Percentiles rank a stretch among this genome's conserved stretches.
Conservation (phyloP, 1,140 invertebrate species). For the Papilio xuthus region DNA sequence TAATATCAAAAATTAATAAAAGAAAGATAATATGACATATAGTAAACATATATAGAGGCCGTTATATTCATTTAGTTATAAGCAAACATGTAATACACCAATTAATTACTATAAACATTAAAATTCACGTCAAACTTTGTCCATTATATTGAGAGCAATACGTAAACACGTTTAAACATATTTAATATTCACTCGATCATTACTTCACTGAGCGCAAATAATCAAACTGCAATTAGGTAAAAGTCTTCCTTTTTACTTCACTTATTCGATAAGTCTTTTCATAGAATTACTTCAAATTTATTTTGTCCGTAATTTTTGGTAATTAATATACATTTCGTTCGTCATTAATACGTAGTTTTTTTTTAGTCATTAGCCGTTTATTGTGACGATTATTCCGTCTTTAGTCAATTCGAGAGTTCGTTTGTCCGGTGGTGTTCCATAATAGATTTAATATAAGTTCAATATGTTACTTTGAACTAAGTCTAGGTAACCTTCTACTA, state of each 20-base stretch:
- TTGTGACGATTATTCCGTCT: constrained; percentile 9
- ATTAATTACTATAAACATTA: background rate
- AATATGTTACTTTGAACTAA: background rate
- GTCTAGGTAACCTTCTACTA: background rate
- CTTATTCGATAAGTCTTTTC: background rate
- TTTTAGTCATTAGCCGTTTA: background rate
- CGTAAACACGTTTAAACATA: background rate
- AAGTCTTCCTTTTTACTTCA: background rate
- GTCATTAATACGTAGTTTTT: background rate
- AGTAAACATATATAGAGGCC: constrained; percentile 11
- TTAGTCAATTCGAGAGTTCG: background rate
- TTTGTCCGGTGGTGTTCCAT: background rate
- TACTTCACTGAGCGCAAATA: background rate
- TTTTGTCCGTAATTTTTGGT: background rate
- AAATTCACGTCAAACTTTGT: background rate
- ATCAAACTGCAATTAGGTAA: background rate
- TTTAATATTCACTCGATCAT: background rate
- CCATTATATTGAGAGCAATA: background rate
- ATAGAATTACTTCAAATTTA: background rate
- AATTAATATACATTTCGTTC: background rate
- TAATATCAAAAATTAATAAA: too few species aligned
- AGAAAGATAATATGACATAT: background rate
- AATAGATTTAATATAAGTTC: background rate
- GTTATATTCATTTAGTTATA: background rate
- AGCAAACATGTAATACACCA: constrained; percentile 18